Percentiles rank a stretch among this genome's conserved stretches.
Evolutionary conservation across 2,797 vertebrate genomes (phyloP).

Genomic region (Anomalospiza imberbis): DNA sequence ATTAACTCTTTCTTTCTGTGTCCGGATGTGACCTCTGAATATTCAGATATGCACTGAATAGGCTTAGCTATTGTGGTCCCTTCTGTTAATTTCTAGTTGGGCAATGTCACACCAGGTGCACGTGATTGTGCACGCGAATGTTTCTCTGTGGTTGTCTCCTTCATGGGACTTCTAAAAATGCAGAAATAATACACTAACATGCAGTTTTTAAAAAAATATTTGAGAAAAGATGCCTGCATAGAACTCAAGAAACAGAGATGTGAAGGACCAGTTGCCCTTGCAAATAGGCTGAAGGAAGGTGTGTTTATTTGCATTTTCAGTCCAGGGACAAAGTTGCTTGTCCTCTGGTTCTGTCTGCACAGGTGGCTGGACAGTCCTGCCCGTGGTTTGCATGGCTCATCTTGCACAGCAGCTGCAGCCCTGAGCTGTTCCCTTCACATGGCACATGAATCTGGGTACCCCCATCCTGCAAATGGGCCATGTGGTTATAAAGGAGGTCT

Average conservation of each 20-base stretch:
- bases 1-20: not conserved
- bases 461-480: not conserved
- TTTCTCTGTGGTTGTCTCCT: not conserved
- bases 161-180: not conserved
- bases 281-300: not conserved
- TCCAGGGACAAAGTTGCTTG: not conserved
- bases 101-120: not conserved
- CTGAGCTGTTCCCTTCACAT: not conserved
- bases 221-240: not conserved
- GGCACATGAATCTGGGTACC: not conserved
- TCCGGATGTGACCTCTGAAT: not conserved
- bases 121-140: rapidly evolving
- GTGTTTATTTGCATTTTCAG: not conserved
- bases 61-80: not conserved
- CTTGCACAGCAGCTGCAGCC: not conserved
- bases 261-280: not conserved
- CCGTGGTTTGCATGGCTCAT: not conserved
- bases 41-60: not conserved
- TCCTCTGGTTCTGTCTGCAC: not conserved
- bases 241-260: not conserved
- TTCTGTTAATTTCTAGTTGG: not conserved
- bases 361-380: not conserved
- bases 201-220: not conserved
- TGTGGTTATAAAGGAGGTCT: not conserved
- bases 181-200: not conserved